These are phyloP conservation scores for Piprites chloris DNA, from an alignment of 2,113 vertebrate species.

Conservation along the genomic window DNA sequence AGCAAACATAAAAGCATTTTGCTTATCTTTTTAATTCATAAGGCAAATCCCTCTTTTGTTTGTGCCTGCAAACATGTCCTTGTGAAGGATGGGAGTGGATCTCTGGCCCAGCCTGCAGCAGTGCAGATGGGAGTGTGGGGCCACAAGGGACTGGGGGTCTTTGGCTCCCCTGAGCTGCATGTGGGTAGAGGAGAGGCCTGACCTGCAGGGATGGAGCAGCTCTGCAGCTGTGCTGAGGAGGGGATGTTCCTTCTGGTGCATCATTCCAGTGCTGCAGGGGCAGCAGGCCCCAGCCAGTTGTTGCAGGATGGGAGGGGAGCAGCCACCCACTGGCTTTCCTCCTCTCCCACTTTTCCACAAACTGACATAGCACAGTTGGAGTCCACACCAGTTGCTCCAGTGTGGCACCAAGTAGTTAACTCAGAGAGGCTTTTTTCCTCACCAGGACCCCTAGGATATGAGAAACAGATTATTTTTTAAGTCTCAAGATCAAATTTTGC, in stretches of 20 bases:
- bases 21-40: background rate
- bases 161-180: background rate
- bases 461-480: background rate
- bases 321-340: background rate
- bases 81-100: background rate
- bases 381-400: background rate
- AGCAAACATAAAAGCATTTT: background rate
- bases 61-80: background rate
- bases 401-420: background rate
- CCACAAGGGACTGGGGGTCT: background rate
- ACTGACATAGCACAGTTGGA: background rate
- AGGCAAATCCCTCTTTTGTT: background rate
- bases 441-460: background rate
- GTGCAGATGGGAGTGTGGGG: background rate
- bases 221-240: background rate
- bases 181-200: background rate
- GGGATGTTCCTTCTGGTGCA: rapidly evolving
- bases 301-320: background rate
- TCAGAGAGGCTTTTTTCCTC: background rate
- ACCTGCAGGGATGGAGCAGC: background rate
- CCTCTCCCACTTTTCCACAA: rapidly evolving
- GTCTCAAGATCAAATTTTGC: background rate
- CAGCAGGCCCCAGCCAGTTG: background rate
- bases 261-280: background rate
- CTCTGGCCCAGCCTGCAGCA: background rate